These are phyloP conservation scores for Cataglyphis altisquamis DNA, from an alignment of 2,888 invertebrate species.

Conservation along the genomic window DNA sequence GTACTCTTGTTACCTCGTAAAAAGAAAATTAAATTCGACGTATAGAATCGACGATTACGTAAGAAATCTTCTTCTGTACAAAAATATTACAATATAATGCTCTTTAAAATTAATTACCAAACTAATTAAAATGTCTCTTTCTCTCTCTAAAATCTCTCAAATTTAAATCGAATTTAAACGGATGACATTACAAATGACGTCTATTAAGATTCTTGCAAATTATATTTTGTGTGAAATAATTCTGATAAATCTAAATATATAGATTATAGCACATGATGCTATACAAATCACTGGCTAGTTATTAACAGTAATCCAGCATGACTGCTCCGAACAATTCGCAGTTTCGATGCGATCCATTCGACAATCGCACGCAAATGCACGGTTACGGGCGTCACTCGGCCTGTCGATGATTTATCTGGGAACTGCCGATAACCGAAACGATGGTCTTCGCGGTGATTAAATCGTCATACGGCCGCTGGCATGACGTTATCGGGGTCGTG, in stretches of 20 bases:
- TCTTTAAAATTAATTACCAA: not conserved
- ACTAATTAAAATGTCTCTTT: not conserved
- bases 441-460: conserved; percentile 53
- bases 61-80: not conserved
- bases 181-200: not conserved
- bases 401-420: conserved; percentile 56
- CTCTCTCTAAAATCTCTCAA: not conserved
- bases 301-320: conserved; percentile 1
- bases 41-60: not conserved
- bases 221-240: conserved; percentile 1
- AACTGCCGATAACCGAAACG: conserved; percentile 52
- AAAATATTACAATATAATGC: not conserved
- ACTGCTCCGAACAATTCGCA: conserved; percentile 7
- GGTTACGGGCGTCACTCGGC: conserved; percentile 44
- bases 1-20: not conserved
- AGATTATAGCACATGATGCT: not conserved
- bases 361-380: conserved; percentile 36
- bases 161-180: not conserved
- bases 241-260: not conserved
- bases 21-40: not conserved
- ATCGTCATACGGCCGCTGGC: conserved; percentile 50
- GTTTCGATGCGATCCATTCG: conserved; percentile 37
- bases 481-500: conserved; percentile 64
- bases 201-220: not conserved
- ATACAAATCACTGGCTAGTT: conserved; percentile 2